A percentile compares a stretch with the other conserved stretches of the same genome.
Conservation (phyloP, 2,888 invertebrate genomes). For the Habroteleia sp. region DNA sequence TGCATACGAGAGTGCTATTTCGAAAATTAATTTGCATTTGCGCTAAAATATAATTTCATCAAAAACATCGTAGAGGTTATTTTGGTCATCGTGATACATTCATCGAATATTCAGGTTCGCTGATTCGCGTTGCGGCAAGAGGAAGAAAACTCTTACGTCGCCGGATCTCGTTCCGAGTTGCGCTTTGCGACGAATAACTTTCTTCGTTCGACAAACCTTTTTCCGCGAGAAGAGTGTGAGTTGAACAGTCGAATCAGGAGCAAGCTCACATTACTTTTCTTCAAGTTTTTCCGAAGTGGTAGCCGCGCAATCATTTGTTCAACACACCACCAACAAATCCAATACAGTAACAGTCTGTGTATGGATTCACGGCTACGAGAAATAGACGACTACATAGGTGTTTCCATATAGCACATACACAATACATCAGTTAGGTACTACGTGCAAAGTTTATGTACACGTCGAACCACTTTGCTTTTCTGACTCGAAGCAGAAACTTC, state of each 20-base stretch:
- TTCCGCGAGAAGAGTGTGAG: constrained; percentile 45
- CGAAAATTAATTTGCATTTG: too few species aligned
- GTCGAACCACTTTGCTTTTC: constrained; percentile 65
- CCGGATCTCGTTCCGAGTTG: constrained; percentile 50
- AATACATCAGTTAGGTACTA: constrained; percentile 49
- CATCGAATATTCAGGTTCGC: constrained; percentile 28
- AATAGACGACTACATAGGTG: constrained; percentile 64
- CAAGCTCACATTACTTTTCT: constrained; percentile 59
- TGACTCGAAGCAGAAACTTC: constrained; percentile 59
- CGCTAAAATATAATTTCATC: too few species aligned
- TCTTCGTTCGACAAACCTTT: constrained; percentile 65
- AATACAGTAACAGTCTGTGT: constrained; percentile 69
- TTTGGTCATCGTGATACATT: constrained; percentile 16
- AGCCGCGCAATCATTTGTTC: constrained; percentile 78
- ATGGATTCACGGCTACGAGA: constrained; percentile 62
- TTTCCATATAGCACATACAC: constrained; percentile 61
- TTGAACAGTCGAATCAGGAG: constrained; percentile 52
- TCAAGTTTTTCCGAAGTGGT: constrained; percentile 74
- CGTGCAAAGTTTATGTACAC: constrained; percentile 60
- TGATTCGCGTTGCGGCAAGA: constrained; percentile 35
- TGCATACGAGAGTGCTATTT: too few species aligned
- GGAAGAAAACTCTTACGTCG: constrained; percentile 57
- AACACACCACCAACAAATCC: constrained; percentile 79
- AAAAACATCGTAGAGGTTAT: too few species aligned
- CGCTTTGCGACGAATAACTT: constrained; percentile 62